phyloP scores from a whole-genome alignment of 1,140 invertebrate species.

The Achroia grisella region DNA sequence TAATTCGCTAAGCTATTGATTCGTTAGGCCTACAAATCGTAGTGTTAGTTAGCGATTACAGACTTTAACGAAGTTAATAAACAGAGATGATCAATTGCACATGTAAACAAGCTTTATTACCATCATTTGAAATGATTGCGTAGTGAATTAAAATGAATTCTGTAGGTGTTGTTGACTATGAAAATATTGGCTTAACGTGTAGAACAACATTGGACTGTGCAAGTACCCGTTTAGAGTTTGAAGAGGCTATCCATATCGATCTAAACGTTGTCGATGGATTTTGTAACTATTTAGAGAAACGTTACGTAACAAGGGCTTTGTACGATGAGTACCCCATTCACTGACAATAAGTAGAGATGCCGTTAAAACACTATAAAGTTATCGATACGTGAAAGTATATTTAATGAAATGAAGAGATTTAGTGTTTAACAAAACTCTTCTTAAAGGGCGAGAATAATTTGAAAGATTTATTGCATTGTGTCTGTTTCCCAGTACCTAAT shows the following conservation, averaged over 20 bases:
- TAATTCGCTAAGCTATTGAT: no score
- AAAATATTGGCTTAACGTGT: background rate
- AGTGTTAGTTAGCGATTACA: no score
- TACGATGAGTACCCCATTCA: constrained; percentile 30
- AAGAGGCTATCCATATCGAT: constrained; percentile 1
- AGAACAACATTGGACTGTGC: background rate
- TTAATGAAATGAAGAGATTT: no score
- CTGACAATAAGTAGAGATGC: constrained; percentile 20
- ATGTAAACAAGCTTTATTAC: no score
- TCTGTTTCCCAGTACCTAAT: no score
- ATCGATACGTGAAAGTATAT: background rate
- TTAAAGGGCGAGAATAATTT: no score
- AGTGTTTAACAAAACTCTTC: no score
- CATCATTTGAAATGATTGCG: no score
- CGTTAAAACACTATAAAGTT: background rate
- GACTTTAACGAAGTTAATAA: no score
- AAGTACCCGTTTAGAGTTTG: background rate
- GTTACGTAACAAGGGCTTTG: constrained; percentile 41
- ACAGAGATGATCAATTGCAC: no score
- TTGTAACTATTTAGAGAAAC: constrained; percentile 27
- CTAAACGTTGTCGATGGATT: constrained; percentile 21
- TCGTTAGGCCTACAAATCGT: no score
- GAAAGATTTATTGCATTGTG: no score
- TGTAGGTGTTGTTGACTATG: background rate
- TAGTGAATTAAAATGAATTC: background rate